Evolutionary conservation across 2,797 vertebrate species (phyloP).

Genomic region (Heliangelus exortis): DNA sequence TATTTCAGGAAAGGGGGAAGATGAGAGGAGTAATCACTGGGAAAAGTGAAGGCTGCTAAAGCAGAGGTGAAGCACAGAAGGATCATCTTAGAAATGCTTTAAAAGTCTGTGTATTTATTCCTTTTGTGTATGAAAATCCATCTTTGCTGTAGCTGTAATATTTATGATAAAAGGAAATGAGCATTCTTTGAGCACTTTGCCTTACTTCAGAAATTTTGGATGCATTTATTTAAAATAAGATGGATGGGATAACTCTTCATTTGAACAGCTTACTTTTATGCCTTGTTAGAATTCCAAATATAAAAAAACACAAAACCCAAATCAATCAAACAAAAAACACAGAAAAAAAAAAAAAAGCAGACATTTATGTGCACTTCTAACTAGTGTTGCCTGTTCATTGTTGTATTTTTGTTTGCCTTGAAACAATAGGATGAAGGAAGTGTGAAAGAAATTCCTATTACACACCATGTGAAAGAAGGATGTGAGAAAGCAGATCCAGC

Average conservation of each 20-base stretch:
- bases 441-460: constrained; percentile 97
- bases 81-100: background rate
- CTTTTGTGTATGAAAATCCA: background rate
- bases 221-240: background rate
- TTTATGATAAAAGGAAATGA: background rate
- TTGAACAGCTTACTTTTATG: background rate
- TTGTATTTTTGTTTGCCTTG: constrained; percentile 27
- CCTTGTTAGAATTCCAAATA: background rate
- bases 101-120: background rate
- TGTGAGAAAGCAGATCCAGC: constrained; percentile 97
- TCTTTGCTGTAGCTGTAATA: background rate
- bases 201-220: background rate
- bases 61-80: background rate
- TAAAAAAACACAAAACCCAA: background rate
- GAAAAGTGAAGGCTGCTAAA: background rate
- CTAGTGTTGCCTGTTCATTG: background rate
- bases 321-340: background rate
- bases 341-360: background rate
- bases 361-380: background rate
- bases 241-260: background rate
- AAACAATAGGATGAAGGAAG: constrained; percentile 88
- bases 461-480: constrained; percentile 96
- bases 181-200: background rate
- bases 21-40: background rate
- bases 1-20: constrained; percentile 10